A percentile compares a stretch with the other conserved stretches of the same genome.
Conservation (phyloP, 2,797 vertebrate genomes). For the Lacerta agilis region DNA sequence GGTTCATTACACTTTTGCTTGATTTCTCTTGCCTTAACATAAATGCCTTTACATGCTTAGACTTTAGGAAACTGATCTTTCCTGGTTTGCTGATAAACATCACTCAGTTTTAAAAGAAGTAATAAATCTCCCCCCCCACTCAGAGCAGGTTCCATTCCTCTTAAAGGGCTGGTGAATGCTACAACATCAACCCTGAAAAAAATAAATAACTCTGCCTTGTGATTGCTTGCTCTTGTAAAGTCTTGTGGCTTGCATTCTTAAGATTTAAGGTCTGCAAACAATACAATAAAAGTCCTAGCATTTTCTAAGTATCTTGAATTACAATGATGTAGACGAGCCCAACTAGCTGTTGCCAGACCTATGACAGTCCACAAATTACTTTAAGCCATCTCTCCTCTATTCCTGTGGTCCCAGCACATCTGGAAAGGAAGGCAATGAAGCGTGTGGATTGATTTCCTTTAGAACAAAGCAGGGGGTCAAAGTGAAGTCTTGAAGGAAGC, state of each 20-base stretch:
- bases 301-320: neutral
- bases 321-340: neutral
- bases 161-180: neutral
- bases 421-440: conserved; percentile 12
- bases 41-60: neutral
- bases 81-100: neutral
- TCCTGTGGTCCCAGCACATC: rapidly evolving
- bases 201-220: neutral
- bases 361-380: neutral
- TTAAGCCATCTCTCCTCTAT: rapidly evolving
- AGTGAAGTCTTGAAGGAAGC: conserved; percentile 54
- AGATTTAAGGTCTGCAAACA: conserved; percentile 7
- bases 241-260: conserved; percentile 2
- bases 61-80: neutral
- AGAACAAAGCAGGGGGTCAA: neutral
- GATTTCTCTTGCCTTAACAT: neutral
- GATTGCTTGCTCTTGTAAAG: conserved; percentile 20
- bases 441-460: neutral
- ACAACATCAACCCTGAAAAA: conserved; percentile 14
- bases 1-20: neutral
- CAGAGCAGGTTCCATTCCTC: neutral
- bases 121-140: conserved; percentile 1
- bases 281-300: neutral
- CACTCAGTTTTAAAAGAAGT: neutral
- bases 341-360: no score